A percentile compares a stretch with the other conserved stretches of the same genome.
These are phyloP conservation scores for Leguminivora glycinivorella DNA, from an alignment of 1,140 invertebrate species.

Conservation along the genomic window DNA sequence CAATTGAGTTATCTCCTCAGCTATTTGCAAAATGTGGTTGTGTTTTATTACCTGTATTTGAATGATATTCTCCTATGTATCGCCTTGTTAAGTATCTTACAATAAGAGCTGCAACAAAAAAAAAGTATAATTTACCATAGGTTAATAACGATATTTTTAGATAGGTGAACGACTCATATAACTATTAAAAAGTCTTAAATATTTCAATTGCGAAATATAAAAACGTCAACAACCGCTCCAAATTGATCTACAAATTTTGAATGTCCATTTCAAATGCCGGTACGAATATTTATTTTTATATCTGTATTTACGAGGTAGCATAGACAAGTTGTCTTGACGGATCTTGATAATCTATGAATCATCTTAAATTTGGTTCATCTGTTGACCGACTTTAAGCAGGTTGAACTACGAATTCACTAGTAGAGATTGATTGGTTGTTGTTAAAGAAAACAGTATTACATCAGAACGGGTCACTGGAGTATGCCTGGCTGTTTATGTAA, in stretches of 20 bases:
- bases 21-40: constrained; percentile 1
- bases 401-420: constrained; percentile 21
- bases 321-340: constrained; percentile 8
- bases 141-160: neutral
- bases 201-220: constrained; percentile 15
- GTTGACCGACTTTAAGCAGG: constrained; percentile 23
- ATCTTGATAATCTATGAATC: constrained; percentile 11
- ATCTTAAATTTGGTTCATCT: neutral
- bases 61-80: constrained; percentile 90
- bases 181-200: constrained; percentile 2
- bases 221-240: neutral
- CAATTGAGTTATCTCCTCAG: neutral
- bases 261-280: neutral
- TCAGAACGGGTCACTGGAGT: constrained; percentile 51
- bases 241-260: constrained; percentile 1
- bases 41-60: constrained; percentile 84
- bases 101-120: constrained; percentile 84
- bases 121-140: no score
- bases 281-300: neutral
- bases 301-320: constrained; percentile 10
- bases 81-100: constrained; percentile 87
- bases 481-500: constrained; percentile 39
- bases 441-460: constrained; percentile 44
- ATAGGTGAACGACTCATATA: neutral
- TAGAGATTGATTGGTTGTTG: constrained; percentile 27